Evolutionary conservation across 1,140 invertebrate genomes (phyloP).

Genomic region (Ips nitidus): DNA sequence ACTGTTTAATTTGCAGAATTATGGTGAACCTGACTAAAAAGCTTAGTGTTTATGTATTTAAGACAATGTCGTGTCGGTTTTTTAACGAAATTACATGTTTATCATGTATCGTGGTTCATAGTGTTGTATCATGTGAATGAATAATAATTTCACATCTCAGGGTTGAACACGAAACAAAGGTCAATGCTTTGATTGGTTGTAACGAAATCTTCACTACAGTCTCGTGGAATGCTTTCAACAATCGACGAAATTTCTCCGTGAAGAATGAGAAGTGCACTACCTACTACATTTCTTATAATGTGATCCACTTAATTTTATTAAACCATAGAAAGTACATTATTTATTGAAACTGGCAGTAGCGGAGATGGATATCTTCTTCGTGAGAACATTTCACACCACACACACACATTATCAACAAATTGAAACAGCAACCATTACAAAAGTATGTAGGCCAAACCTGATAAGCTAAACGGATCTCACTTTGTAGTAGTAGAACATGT

Average conservation of each 20-base stretch:
- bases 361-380: conserved; percentile 11
- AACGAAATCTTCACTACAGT: no score
- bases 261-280: no score
- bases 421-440: conserved; percentile 10
- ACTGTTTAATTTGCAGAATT: conserved; percentile 33
- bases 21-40: conserved; percentile 18
- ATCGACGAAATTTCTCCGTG: no score
- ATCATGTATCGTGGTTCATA: neutral
- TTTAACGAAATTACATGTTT: conserved; percentile 15
- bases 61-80: conserved; percentile 22
- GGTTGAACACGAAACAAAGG: no score
- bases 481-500: conserved; percentile 8
- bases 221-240: no score
- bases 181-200: no score
- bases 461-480: conserved; percentile 18
- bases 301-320: conserved; percentile 1
- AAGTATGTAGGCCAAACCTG: conserved; percentile 14
- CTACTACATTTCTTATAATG: no score
- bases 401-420: conserved; percentile 10
- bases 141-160: no score
- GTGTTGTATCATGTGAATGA: no score
- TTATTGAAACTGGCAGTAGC: neutral
- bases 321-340: neutral
- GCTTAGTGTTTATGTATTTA: conserved; percentile 17
- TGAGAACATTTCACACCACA: conserved; percentile 8